Base-by-base conservation (phyloP, 2,113 vertebrate genomes). In the Indicator indicator region DNA sequence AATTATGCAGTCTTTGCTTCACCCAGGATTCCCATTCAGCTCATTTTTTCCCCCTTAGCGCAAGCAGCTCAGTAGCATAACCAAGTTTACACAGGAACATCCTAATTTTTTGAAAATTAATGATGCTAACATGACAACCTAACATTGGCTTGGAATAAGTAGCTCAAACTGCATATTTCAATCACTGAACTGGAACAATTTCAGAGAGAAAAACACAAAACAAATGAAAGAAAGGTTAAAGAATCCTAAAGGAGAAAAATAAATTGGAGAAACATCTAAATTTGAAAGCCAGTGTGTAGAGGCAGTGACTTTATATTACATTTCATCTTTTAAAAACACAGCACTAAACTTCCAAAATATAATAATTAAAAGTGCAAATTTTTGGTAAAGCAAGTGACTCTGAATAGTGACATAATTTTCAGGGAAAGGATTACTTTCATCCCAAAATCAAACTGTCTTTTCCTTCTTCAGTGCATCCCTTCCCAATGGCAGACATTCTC, bases 1-100 rank as follows among this genome's bases (percentile, higher is more conserved):
- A 95, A 90, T 92, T 90, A 96, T 50, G 77, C 58, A 90, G 73
- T 44, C 65, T 92, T 86, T 62, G 79, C 54, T 86, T 93, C 83
- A 84, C 9, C 23, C 77, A 86, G n/a, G 28, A 88, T 86, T 89
- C 70, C 90, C 70, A 67, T 84, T 79, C 67, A 88, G 73, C 20
- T 78, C 0, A 0, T 54, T 93, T 83, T 86, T 71, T 7, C 11
- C 28, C 50, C 38, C 58, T 86, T 40, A 72, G 58, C 9, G 2
- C 32, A 48, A 33, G 59, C 54, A 92, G 58, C 65, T 81, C 23
- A 36, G 62, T 18, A 71, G n/a, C 13, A 72, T 32, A 92, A 86
- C 13, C 3, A 93, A 83, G 63, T 86, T 81, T 78, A 62, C 36
- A 78, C 2, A 86, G 44, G 58, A 83, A 86, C 74, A 46, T 3